phyloP scores from a whole-genome alignment of 2,888 invertebrate species.

The Mellilla xanthometata region DNA sequence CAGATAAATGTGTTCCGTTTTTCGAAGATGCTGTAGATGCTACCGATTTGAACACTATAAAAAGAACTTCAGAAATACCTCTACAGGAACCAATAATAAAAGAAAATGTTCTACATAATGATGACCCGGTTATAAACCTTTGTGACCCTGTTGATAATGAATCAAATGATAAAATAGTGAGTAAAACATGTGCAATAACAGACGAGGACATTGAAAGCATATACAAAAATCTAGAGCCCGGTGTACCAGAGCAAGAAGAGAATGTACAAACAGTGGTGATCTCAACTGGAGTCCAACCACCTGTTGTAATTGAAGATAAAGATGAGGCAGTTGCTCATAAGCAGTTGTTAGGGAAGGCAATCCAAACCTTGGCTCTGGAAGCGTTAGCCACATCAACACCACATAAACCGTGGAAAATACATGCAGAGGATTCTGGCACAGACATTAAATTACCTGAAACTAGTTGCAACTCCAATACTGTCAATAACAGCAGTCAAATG shows the following conservation, averaged over 20 bases:
- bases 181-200: constrained; percentile 6
- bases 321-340: neutral
- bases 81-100: neutral
- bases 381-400: constrained; percentile 71
- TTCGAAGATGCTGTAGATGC: constrained; percentile 66
- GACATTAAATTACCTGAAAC: constrained; percentile 27
- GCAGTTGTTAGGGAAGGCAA: constrained; percentile 15
- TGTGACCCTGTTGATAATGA: neutral
- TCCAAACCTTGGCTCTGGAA: constrained; percentile 33
- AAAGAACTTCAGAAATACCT: no score
- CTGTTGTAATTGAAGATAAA: constrained; percentile 7
- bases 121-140: neutral
- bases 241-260: constrained; percentile 27
- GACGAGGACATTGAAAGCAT: constrained; percentile 28
- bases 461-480: constrained; percentile 21
- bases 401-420: constrained; percentile 38
- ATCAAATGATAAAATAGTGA: constrained; percentile 13
- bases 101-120: neutral
- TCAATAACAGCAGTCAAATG: constrained; percentile 30
- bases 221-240: constrained; percentile 31
- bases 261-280: constrained; percentile 57
- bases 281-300: constrained; percentile 54
- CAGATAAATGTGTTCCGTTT: constrained; percentile 44
- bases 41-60: constrained; percentile 35
- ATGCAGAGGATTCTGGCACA: constrained; percentile 9